A percentile compares a stretch with the other conserved stretches of the same genome.
Evolutionary conservation across 2,113 vertebrate species (phyloP).

Genomic region (Tachysurus fulvidraco): DNA sequence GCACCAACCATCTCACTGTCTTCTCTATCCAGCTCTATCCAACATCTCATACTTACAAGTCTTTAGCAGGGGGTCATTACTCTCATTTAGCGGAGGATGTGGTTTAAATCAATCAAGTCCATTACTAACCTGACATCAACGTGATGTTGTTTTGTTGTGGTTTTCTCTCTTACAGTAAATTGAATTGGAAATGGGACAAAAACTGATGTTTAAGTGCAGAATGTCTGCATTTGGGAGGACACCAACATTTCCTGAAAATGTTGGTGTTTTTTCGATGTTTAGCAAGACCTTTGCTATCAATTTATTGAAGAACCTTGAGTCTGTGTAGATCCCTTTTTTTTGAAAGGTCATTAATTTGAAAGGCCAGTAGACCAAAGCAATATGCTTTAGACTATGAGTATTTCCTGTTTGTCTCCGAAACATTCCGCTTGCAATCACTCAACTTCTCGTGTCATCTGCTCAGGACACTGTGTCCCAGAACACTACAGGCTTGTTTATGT

Average conservation of each 20-base stretch:
- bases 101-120: background rate
- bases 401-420: background rate
- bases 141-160: background rate
- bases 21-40: background rate
- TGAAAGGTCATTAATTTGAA: background rate
- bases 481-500: constrained; percentile 14
- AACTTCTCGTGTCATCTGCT: background rate
- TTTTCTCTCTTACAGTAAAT: background rate
- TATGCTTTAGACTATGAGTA: background rate
- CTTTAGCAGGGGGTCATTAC: background rate
- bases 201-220: background rate
- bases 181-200: background rate
- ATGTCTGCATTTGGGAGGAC: background rate
- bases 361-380: background rate
- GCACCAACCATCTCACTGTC: background rate
- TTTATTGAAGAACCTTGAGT: background rate
- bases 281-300: background rate
- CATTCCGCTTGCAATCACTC: background rate
- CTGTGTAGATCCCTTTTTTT: background rate
- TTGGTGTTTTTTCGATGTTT: too few species aligned
- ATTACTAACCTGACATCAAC: background rate
- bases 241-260: background rate
- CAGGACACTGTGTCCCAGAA: background rate
- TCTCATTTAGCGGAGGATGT: background rate
- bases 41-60: background rate